phyloP scores from a whole-genome alignment of 1,140 invertebrate species.

The Halictus rubicundus region DNA sequence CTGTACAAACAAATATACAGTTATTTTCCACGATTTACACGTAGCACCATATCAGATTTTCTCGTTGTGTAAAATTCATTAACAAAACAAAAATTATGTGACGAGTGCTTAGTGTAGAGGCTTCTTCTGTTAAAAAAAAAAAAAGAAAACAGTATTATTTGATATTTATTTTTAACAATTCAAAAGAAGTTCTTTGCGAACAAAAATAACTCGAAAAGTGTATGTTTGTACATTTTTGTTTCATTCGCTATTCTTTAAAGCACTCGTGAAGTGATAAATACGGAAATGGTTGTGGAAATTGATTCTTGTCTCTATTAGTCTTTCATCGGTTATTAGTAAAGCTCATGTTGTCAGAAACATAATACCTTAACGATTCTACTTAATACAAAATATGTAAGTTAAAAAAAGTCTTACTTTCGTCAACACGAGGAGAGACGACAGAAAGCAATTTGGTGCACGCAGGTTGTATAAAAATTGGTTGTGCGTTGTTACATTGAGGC shows the following conservation, averaged over 20 bases:
- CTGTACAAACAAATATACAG: conserved; percentile 48
- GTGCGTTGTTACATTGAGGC: conserved; percentile 77
- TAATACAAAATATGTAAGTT: conserved; percentile 37
- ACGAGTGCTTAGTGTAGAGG: conserved; percentile 3
- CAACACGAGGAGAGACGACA: conserved; percentile 57
- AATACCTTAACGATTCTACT: conserved; percentile 55
- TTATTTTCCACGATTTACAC: conserved; percentile 50
- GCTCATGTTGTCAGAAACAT: conserved; percentile 36
- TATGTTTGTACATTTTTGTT: conserved; percentile 1
- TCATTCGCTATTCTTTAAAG: conserved; percentile 11
- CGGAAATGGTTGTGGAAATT: conserved; percentile 42
- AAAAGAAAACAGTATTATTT: conserved; percentile 4
- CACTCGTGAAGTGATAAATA: conserved; percentile 1
- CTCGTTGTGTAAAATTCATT: conserved; percentile 23
- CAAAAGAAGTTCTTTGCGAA: conserved; percentile 3
- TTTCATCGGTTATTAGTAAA: conserved; percentile 47
- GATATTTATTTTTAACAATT: conserved; percentile 4
- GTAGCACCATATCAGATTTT: conserved; percentile 43
- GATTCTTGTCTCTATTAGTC: conserved; percentile 43
- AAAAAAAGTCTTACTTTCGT: conserved; percentile 50
- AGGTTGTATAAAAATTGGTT: conserved; percentile 80
- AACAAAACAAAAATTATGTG: conserved; percentile 14
- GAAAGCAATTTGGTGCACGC: conserved; percentile 71
- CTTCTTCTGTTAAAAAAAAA: conserved; percentile 2
- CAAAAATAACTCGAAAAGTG: not conserved